A percentile compares a stretch with the other conserved stretches of the same genome.
Evolutionary conservation across 1,140 invertebrate genomes (phyloP).

Genomic region (Eupeodes corollae): DNA sequence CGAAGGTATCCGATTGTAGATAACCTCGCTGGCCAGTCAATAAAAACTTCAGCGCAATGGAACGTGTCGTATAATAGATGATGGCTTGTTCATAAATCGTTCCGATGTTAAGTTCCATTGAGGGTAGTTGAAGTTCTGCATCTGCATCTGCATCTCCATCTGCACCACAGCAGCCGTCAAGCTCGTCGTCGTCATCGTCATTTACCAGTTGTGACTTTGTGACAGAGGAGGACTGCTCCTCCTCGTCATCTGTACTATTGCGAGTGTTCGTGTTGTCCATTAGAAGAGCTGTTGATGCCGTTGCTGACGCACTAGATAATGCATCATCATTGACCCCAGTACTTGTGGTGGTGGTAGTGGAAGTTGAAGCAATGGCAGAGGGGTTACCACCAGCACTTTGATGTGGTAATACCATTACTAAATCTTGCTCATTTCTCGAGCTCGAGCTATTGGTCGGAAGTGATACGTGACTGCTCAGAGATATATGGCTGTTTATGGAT

Average conservation of each 20-base stretch:
- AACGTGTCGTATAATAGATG: slow-evolving; percentile 26
- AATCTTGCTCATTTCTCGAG: background rate
- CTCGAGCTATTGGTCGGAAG: background rate
- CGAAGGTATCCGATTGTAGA: slow-evolving; percentile 50
- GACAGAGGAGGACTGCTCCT: background rate
- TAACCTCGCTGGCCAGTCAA: slow-evolving; percentile 46
- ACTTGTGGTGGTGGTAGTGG: background rate
- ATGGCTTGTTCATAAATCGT: slow-evolving; percentile 29
- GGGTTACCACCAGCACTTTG: no score
- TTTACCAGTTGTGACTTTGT: no score
- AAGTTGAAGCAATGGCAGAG: background rate
- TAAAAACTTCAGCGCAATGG: slow-evolving; percentile 46
- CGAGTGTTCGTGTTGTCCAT: background rate
- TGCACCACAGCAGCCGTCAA: background rate
- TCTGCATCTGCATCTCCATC: background rate
- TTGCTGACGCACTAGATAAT: background rate
- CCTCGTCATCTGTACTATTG: background rate
- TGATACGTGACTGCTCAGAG: slow-evolving; percentile 3
- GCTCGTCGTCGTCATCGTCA: no score
- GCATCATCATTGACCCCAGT: no score
- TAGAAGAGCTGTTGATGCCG: background rate
- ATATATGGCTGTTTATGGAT: slow-evolving; percentile 3
- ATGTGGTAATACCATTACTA: background rate
- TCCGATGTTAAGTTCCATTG: slow-evolving; percentile 19
- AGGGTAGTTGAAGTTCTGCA: background rate